A percentile compares a stretch with the other conserved stretches of the same genome.
phyloP scores from a whole-genome alignment of 2,113 vertebrate genomes.

The Lutjanus erythropterus region DNA sequence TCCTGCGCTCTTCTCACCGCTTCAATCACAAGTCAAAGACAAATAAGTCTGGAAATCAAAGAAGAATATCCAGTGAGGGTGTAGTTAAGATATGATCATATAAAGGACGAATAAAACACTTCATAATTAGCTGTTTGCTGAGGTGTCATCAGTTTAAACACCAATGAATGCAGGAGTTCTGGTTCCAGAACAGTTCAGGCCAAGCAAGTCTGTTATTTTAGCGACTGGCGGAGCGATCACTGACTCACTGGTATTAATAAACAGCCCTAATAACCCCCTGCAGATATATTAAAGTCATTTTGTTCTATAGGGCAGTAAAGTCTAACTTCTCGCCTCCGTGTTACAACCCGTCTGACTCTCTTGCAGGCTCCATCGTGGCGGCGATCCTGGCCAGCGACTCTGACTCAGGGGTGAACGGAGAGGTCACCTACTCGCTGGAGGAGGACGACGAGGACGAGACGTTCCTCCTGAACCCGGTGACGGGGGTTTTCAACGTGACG shows the following conservation, averaged over 20 bases:
- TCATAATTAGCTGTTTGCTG: conserved; percentile 15
- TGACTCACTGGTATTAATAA: conserved; percentile 46
- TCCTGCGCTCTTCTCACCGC: neutral
- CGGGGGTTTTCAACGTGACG: conserved; percentile 96
- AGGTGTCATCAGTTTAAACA: neutral
- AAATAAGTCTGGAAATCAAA: conserved; percentile 17
- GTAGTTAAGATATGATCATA: conserved; percentile 15
- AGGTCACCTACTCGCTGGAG: conserved; percentile 94
- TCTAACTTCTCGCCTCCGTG: conserved; percentile 43
- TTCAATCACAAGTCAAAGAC: conserved; percentile 8
- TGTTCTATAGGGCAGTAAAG: conserved; percentile 20
- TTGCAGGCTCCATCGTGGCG: conserved; percentile 95
- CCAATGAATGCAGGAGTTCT: neutral
- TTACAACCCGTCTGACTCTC: conserved; percentile 17
- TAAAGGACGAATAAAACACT: conserved; percentile 22
- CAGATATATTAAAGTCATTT: conserved; percentile 41
- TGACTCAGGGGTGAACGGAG: conserved; percentile 93
- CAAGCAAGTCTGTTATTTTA: conserved; percentile 40
- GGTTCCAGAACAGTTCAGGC: conserved; percentile 12
- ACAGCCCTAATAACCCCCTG: conserved; percentile 33
- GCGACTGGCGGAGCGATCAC: conserved; percentile 25
- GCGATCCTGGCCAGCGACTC: conserved; percentile 95
- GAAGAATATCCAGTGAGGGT: conserved; percentile 8
- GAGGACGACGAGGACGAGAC: conserved; percentile 93
- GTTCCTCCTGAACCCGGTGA: conserved; percentile 94